A percentile compares a stretch with the other conserved stretches of the same genome.
These are phyloP conservation scores for Lasioglossum villosulum DNA, from an alignment of 2,888 invertebrate species.

Conservation along the genomic window DNA sequence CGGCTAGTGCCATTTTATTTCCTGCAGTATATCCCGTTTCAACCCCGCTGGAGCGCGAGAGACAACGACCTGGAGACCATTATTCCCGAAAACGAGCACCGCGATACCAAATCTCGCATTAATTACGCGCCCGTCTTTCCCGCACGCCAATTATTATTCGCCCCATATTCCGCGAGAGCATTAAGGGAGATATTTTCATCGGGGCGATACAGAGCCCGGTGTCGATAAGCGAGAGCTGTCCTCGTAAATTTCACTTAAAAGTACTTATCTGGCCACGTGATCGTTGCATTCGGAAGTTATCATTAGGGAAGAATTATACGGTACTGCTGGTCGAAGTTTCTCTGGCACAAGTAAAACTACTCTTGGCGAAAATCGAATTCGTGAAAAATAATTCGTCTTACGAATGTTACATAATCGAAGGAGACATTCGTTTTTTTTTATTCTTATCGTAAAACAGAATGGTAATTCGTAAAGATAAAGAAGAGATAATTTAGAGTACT, in stretches of 20 bases:
- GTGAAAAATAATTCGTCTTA: background rate
- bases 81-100: constrained; percentile 21
- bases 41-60: constrained; percentile 20
- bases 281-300: background rate
- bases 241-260: constrained; percentile 4
- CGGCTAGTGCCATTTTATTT: constrained; percentile 55
- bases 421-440: too few species aligned
- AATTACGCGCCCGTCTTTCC: background rate
- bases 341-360: background rate
- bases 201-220: background rate
- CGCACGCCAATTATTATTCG: background rate
- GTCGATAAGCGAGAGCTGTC: background rate
- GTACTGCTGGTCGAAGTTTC: background rate
- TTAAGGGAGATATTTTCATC: background rate
- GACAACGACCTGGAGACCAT: constrained; percentile 22
- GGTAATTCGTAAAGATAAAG: too few species aligned
- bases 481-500: too few species aligned
- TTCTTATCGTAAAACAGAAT: too few species aligned
- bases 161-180: background rate
- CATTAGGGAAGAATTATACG: background rate
- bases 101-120: constrained; percentile 3
- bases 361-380: background rate
- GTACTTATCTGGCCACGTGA: background rate
- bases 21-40: constrained; percentile 31
- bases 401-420: too few species aligned